Percentiles rank a stretch among this genome's conserved stretches.
Evolutionary conservation across 92 coral and sea anemone species (phyloP).

Genomic region (Phenganax subtilis): DNA sequence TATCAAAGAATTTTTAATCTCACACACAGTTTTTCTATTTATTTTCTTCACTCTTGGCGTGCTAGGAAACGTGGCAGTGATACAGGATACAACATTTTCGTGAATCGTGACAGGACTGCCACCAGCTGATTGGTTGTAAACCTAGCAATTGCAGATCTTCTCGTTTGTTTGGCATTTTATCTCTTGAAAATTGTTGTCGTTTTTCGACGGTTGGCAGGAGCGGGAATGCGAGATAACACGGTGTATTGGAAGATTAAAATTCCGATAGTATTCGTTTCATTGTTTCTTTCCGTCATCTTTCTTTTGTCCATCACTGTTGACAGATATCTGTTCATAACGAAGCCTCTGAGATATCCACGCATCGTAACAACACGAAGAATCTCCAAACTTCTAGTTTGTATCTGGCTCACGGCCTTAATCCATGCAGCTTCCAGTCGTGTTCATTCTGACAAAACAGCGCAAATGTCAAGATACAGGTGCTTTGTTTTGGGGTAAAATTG

Average conservation of each 20-base stretch:
- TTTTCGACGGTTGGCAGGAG: no score
- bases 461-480: neutral
- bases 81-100: neutral
- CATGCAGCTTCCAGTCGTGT: neutral
- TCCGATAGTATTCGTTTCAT: neutral
- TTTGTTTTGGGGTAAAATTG: neutral
- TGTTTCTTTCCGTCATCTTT: neutral
- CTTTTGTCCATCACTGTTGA: no score
- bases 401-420: no score
- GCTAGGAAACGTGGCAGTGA: no score
- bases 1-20: no score
- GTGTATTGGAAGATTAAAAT: neutral
- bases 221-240: neutral
- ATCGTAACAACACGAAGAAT: no score
- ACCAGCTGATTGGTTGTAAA: neutral
- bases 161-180: slow-evolving; percentile 3
- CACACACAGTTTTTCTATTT: neutral
- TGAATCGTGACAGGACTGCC: slow-evolving; percentile 5
- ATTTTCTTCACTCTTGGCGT: no score
- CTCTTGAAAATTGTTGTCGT: neutral
- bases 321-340: neutral
- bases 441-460: neutral
- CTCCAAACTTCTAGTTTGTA: no score
- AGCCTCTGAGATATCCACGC: neutral
- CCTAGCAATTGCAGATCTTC: slow-evolving; percentile 10